phyloP scores from a whole-genome alignment of 2,113 vertebrate genomes.

The Mormoops blainvillei region DNA sequence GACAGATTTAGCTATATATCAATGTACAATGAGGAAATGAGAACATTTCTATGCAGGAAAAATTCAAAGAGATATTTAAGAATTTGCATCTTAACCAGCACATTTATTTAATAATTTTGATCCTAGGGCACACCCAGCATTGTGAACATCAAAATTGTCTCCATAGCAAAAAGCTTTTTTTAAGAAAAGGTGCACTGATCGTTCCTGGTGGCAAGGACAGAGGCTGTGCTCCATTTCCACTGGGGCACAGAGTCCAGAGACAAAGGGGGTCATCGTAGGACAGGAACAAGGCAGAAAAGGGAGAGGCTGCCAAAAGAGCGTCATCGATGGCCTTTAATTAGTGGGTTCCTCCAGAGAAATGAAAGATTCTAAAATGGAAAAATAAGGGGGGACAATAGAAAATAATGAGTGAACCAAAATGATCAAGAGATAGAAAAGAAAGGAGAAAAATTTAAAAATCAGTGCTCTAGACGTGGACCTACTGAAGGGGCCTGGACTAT shows the following conservation, averaged over 20 bases:
- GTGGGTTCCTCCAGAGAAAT: background rate
- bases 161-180: background rate
- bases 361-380: background rate
- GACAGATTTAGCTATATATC: background rate
- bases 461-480: background rate
- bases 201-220: background rate
- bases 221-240: background rate
- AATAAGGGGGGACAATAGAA: background rate
- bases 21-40: background rate
- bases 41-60: background rate
- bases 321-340: background rate
- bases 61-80: background rate
- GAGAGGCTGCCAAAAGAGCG: background rate
- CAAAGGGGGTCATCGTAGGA: background rate
- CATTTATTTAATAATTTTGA: conserved; percentile 20
- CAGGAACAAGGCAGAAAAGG: background rate
- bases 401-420: background rate
- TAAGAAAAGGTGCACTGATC: background rate
- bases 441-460: background rate
- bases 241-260: background rate
- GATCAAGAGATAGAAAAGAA: background rate
- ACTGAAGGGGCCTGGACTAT: background rate
- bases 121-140: background rate
- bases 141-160: background rate
- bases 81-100: background rate